Percentiles rank a stretch among this genome's conserved stretches.
Conservation (phyloP, 2,797 vertebrate species). For the Alfaro cultratus region DNA sequence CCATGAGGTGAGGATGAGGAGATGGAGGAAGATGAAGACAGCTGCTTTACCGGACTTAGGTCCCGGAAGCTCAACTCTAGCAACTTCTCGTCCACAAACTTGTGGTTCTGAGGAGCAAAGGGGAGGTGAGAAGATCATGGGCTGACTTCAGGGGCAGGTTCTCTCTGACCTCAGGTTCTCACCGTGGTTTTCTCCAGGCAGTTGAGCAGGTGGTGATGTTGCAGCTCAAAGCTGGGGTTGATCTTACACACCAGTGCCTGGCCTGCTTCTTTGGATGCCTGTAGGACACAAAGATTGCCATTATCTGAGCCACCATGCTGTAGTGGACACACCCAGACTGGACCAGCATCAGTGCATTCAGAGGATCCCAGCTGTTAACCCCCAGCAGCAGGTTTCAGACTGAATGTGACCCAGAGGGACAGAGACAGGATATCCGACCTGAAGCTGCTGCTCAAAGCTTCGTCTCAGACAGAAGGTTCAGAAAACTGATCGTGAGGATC, state of each 20-base stretch:
- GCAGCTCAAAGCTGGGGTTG: constrained; percentile 88
- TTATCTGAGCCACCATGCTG: background rate
- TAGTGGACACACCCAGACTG: background rate
- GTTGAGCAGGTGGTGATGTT: constrained; percentile 94
- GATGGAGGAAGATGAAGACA: constrained; percentile 87
- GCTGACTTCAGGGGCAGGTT: background rate
- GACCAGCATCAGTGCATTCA: background rate
- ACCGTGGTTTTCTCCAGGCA: constrained; percentile 98
- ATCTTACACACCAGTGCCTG: constrained; percentile 88
- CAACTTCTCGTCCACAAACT: constrained; percentile 92
- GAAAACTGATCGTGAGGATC: no score
- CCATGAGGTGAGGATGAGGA: constrained; percentile 84
- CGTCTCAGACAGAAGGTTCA: no score
- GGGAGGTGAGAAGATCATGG: background rate
- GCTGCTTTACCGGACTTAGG: constrained; percentile 84
- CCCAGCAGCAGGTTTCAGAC: constrained; percentile 28
- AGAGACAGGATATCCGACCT: background rate
- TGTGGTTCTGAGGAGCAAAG: constrained; percentile 84
- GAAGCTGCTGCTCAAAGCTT: background rate
- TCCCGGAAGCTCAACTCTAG: constrained; percentile 89
- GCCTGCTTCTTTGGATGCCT: constrained; percentile 91
- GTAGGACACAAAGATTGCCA: constrained; percentile 58
- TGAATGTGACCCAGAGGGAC: constrained; percentile 48
- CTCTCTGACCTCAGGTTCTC: constrained; percentile 59
- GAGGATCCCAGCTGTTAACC: background rate